Evolutionary conservation across 2,113 vertebrate species (phyloP).

Genomic region (Phalacrocorax brasilianus): DNA sequence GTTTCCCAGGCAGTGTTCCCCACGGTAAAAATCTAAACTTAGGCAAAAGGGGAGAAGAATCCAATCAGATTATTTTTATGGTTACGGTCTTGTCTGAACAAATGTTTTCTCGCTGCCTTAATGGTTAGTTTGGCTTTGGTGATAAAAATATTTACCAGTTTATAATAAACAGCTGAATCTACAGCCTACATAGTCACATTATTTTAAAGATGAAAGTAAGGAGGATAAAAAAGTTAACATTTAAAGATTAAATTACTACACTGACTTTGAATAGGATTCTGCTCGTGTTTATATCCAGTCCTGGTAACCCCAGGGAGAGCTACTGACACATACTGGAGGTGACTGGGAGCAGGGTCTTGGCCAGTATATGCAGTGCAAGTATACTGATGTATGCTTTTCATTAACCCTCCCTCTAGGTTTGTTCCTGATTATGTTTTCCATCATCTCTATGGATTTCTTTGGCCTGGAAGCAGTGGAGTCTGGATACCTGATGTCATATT

Average conservation of each 20-base stretch:
- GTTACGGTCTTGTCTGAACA: slow-evolving; percentile 64
- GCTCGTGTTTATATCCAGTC: not conserved
- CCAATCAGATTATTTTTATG: slow-evolving; percentile 61
- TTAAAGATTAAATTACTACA: slow-evolving; percentile 41
- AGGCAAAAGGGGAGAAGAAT: not conserved
- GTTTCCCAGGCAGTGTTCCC: not conserved
- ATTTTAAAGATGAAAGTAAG: slow-evolving; percentile 61
- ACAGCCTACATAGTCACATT: slow-evolving; percentile 57
- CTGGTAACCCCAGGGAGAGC: not conserved
- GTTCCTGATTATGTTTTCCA: slow-evolving; percentile 92
- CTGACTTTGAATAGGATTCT: slow-evolving; percentile 16
- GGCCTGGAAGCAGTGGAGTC: slow-evolving; percentile 81
- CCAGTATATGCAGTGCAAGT: not conserved
- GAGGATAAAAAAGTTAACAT: slow-evolving; percentile 26
- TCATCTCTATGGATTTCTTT: slow-evolving; percentile 91
- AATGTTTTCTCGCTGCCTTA: slow-evolving; percentile 39
- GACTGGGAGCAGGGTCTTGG: not conserved
- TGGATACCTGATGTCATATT: slow-evolving; percentile 89
- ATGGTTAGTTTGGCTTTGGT: not conserved
- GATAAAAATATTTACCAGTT: slow-evolving; percentile 60
- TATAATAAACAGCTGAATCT: slow-evolving; percentile 60
- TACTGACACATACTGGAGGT: not conserved
- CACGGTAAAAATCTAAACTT: not conserved
- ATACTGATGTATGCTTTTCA: not conserved
- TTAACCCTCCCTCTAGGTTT: slow-evolving; percentile 75